A percentile compares a stretch with the other conserved stretches of the same genome.
These are phyloP conservation scores for Dendrolimus houi DNA, from an alignment of 2,888 invertebrate genomes.

Conservation along the genomic window DNA sequence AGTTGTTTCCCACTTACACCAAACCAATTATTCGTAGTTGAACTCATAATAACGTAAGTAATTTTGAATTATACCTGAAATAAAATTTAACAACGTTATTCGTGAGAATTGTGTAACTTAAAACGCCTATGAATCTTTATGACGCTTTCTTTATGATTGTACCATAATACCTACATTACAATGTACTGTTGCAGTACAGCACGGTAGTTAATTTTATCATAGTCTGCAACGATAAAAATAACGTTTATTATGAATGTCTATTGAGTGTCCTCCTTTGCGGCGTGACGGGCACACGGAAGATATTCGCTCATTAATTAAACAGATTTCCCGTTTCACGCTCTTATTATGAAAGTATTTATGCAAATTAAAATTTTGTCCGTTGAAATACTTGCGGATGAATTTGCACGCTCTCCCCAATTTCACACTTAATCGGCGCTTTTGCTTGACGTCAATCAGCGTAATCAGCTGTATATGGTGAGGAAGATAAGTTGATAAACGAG, in stretches of 20 bases:
- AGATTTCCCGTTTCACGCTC: slow-evolving; percentile 30
- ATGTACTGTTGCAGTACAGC: neutral
- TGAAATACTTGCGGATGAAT: slow-evolving; percentile 9
- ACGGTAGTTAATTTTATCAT: slow-evolving; percentile 24
- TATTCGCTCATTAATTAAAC: slow-evolving; percentile 37
- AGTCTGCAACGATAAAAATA: slow-evolving; percentile 16
- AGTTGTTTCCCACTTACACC: neutral
- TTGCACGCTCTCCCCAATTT: slow-evolving; percentile 9
- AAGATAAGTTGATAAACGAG: slow-evolving; percentile 2
- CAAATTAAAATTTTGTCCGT: slow-evolving; percentile 27
- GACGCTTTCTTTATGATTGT: slow-evolving; percentile 17
- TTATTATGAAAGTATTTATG: slow-evolving; percentile 31
- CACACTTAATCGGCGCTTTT: slow-evolving; percentile 6
- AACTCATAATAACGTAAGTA: neutral
- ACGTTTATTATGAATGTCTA: slow-evolving; percentile 15
- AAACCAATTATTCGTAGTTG: neutral
- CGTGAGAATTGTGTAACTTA: neutral
- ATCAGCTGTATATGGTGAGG: slow-evolving; percentile 4
- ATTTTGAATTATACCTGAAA: neutral
- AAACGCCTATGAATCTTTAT: slow-evolving; percentile 8
- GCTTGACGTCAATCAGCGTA: slow-evolving; percentile 1
- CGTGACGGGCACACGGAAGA: slow-evolving; percentile 30
- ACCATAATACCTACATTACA: slow-evolving; percentile 18
- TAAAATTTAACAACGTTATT: neutral
- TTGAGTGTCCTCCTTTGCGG: slow-evolving; percentile 15